Evolutionary conservation across 1,140 invertebrate genomes (phyloP), one percentile per base, ranked within the genome.

Genomic region (Trissolcus basalis): DNA sequence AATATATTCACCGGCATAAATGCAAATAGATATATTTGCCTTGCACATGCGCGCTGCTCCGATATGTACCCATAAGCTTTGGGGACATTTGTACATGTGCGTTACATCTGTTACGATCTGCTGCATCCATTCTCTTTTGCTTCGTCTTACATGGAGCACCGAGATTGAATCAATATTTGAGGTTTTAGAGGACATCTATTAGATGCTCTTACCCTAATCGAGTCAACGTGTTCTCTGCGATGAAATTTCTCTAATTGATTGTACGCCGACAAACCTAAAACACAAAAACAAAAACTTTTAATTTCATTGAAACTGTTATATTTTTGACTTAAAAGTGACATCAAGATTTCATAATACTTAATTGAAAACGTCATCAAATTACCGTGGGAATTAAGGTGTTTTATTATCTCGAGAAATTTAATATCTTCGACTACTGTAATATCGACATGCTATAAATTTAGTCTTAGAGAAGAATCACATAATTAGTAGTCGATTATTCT

Each of bases 1-100:
- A 73, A 73, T 73, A 73, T 61, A 73, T 67, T 73, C 56, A 67
- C 35, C 19, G 55, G 43, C 10, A 55, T 60, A 64, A 55, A 73
- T 55, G 61, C 56, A 73, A 73, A 73, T 67, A 73, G 70, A 55
- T 73, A 47, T 44, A 43, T 27, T 27, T 27, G 19, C 19, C 19
- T 27, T 61, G 50, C 56, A 61, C 54, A 64, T 59, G 68, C 43
- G 50, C 61, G 39, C 47, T 33, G 12, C 19, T 33, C 27, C 56
- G 9, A 35, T 15, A 58, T 63, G 63, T 53, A 71, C 41, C 45
- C 50, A 58, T 36, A 11, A 58, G 14, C 59, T 70, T 63, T 41
- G 47, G 36, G 50, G 53, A 59, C 54, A 64, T 59, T 54, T 35
- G 36, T 53, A 72, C 60, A 72, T 53, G 43, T 48, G 58, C 13